Evolutionary conservation across 1,140 invertebrate genomes (phyloP).

Genomic region (Drosophila ironensis): DNA sequence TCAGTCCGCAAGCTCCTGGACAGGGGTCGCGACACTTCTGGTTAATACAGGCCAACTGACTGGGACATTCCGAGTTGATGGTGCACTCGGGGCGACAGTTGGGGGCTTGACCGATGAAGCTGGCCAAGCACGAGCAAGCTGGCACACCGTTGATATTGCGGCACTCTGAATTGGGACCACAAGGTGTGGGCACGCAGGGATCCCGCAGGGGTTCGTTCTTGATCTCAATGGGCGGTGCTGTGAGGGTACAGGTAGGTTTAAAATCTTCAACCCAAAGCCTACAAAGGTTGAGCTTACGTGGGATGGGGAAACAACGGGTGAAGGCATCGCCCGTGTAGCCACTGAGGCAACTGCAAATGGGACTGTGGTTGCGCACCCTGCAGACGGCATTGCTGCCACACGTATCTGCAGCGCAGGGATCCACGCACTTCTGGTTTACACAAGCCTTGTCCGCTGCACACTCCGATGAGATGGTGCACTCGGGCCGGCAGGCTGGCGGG

Average conservation of each 20-base stretch:
- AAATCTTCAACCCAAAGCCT: not conserved
- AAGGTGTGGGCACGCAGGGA: slow-evolving; percentile 90
- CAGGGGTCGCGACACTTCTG: slow-evolving; percentile 92
- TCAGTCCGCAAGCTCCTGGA: slow-evolving; percentile 91
- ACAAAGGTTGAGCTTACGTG: slow-evolving; percentile 83
- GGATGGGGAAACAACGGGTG: slow-evolving; percentile 84
- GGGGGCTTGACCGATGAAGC: slow-evolving; percentile 90
- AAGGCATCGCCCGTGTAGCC: slow-evolving; percentile 88
- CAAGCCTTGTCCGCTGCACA: slow-evolving; percentile 86
- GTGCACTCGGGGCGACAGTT: slow-evolving; percentile 92
- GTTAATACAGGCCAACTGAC: slow-evolving; percentile 90
- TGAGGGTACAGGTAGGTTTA: slow-evolving; percentile 78
- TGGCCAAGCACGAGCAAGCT: slow-evolving; percentile 89
- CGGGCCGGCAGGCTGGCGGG: slow-evolving; percentile 86
- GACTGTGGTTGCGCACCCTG: slow-evolving; percentile 88
- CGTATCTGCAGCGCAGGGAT: slow-evolving; percentile 86
- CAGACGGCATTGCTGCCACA: slow-evolving; percentile 88
- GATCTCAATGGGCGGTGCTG: slow-evolving; percentile 85
- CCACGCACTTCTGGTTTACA: slow-evolving; percentile 87
- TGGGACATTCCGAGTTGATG: slow-evolving; percentile 91
- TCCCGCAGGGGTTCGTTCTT: slow-evolving; percentile 84
- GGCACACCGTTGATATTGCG: slow-evolving; percentile 87
- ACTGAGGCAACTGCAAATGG: slow-evolving; percentile 86
- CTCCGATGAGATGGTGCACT: slow-evolving; percentile 86
- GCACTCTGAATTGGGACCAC: slow-evolving; percentile 91